These are phyloP conservation scores for Muntiacus muntjak DNA, from an alignment of 2,113 vertebrate genomes.

Conservation along the genomic window DNA sequence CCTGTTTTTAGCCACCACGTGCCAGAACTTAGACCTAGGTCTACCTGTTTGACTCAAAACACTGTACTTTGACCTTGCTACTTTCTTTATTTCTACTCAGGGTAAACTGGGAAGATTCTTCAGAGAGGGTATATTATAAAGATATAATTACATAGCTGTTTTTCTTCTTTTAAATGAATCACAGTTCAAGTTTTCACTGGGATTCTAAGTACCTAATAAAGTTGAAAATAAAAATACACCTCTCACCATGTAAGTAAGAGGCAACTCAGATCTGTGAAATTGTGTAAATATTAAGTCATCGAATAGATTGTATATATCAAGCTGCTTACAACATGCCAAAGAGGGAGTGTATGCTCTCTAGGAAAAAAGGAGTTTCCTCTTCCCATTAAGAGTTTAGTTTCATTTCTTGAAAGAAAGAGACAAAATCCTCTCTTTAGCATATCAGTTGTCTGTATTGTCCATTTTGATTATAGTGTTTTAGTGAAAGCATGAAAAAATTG, in stretches of 20 bases:
- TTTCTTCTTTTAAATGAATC: background rate
- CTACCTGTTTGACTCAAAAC: background rate
- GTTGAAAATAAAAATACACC: background rate
- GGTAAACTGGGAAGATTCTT: background rate
- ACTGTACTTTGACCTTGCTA: background rate
- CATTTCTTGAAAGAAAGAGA: background rate
- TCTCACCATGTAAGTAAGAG: background rate
- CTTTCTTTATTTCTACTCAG: background rate
- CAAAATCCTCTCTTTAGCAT: background rate
- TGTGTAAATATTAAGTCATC: background rate
- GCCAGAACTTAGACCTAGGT: background rate
- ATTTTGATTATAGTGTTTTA: background rate
- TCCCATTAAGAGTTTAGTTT: background rate
- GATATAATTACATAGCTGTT: background rate
- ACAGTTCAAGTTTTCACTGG: background rate
- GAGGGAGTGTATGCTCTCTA: background rate
- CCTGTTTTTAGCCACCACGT: background rate
- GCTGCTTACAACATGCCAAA: background rate
- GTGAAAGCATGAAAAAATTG: background rate
- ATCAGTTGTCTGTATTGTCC: background rate
- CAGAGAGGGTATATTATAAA: background rate
- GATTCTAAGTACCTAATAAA: background rate
- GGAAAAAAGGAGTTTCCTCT: background rate
- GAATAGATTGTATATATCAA: background rate
- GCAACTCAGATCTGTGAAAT: background rate